These are phyloP conservation scores for Pteronotus mesoamericanus DNA, from an alignment of 2,797 vertebrate genomes.

Conservation along the genomic window DNA sequence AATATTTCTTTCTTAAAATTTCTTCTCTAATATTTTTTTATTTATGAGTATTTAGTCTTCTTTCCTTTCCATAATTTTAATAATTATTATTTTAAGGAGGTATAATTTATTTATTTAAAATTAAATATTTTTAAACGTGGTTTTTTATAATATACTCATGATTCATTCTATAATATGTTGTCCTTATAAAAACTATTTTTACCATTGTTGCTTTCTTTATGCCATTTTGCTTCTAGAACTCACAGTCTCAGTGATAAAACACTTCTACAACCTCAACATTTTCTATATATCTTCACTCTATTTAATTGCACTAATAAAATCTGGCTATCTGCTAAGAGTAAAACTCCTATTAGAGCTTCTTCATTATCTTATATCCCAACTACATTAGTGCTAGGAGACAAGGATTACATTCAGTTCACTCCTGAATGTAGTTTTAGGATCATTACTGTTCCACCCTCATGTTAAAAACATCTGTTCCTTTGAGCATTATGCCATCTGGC, in stretches of 20 bases:
- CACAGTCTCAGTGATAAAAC: background rate
- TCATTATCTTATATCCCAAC: background rate
- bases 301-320: background rate
- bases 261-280: background rate
- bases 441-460: background rate
- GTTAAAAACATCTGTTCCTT: slow-evolving; percentile 51
- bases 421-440: slow-evolving; percentile 32
- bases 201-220: background rate
- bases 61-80: background rate
- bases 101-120: background rate
- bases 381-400: background rate
- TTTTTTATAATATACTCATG: background rate
- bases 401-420: background rate
- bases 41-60: background rate
- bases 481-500: slow-evolving; percentile 29
- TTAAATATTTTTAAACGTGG: background rate
- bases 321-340: background rate
- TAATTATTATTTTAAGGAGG: background rate
- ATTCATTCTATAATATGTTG: background rate
- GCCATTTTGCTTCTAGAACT: background rate
- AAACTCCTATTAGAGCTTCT: background rate
- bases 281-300: background rate
- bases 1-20: background rate
- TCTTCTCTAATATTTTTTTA: background rate
- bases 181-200: background rate